Base-by-base conservation (phyloP, 2,113 vertebrate species). In the Cyanocitta stelleri region DNA sequence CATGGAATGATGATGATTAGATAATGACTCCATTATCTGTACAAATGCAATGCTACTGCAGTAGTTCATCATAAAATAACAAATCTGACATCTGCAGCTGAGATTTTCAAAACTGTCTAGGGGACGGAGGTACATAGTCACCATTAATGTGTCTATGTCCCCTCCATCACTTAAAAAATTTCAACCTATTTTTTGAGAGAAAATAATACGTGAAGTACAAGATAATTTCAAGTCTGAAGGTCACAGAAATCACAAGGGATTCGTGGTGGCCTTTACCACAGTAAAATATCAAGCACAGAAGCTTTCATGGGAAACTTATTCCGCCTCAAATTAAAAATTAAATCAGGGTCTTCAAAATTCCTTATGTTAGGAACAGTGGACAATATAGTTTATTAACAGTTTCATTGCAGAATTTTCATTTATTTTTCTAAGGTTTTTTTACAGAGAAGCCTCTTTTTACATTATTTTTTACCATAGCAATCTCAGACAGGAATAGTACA, bases 161-260 rank as follows among this genome's bases (percentile, higher is more conserved):
- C 16, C 22, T 91, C 54, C 13, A 54, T 52, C 1, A 4, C 22
- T 77, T 78, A 85, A 91, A 95, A 91, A 62, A 56, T 9, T 63
- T 81, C 44, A 78, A 23, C 54, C 26, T 71, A 30, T 39, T 48
- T 85, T 93, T 89, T 1, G 0, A 76, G 69, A 71, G 33, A 91
- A 76, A 96, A 87, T 92, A 85, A 78, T 87, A 87, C 6, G 0
- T 24, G 75, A 63, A 91, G 44, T 82, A 87, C 30, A 95, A 85
- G 74, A 76, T 64, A 75, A 85, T 94, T 94, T 87, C 73, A 85
- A 89, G n/a, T 75, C 52, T 95, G 87, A 89, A 91, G 74, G 84
- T 94, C 85, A 94, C 46, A 85, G 20, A 61, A 74, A 51, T 82
- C 87, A 77, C 87, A 63, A 80, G 74, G 78, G 84, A 94, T 83